Evolutionary conservation across 2,888 invertebrate genomes (phyloP).

Genomic region (Caenorhabditis sulstoni): DNA sequence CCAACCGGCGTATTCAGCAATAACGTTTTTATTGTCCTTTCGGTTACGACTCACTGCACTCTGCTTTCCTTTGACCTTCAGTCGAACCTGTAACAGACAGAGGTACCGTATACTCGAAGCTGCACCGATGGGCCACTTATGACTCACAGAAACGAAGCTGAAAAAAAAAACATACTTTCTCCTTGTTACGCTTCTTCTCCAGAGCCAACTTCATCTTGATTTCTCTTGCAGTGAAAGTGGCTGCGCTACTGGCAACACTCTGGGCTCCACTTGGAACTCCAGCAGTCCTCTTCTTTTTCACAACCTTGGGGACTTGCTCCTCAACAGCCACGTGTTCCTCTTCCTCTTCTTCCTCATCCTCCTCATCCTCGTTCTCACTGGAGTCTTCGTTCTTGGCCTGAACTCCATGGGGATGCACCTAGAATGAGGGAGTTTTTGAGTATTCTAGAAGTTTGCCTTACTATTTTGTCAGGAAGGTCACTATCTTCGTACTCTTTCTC

Average conservation of each 20-base stretch:
- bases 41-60: slow-evolving; percentile 76
- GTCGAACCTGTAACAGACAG: slow-evolving; percentile 58
- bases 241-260: slow-evolving; percentile 63
- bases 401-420: slow-evolving; percentile 24
- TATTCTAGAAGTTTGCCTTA: not conserved
- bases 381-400: too few species aligned
- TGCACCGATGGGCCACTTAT: not conserved
- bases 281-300: slow-evolving; percentile 23
- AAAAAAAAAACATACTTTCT: slow-evolving; percentile 59
- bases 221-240: slow-evolving; percentile 76
- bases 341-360: slow-evolving; percentile 40
- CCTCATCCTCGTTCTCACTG: not conserved
- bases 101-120: too few species aligned
- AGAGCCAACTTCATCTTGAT: slow-evolving; percentile 73
- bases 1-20: slow-evolving; percentile 79
- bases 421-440: slow-evolving; percentile 18
- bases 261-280: slow-evolving; percentile 29
- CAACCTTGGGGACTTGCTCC: slow-evolving; percentile 40
- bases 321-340: slow-evolving; percentile 41
- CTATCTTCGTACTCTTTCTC: slow-evolving; percentile 60
- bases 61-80: slow-evolving; percentile 78
- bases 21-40: slow-evolving; percentile 75
- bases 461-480: slow-evolving; percentile 43
- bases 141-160: not conserved
- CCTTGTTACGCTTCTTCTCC: slow-evolving; percentile 73